A percentile compares a stretch with the other conserved stretches of the same genome.
Conservation (phyloP, 2,888 invertebrate genomes). For the Agelastica alni region DNA sequence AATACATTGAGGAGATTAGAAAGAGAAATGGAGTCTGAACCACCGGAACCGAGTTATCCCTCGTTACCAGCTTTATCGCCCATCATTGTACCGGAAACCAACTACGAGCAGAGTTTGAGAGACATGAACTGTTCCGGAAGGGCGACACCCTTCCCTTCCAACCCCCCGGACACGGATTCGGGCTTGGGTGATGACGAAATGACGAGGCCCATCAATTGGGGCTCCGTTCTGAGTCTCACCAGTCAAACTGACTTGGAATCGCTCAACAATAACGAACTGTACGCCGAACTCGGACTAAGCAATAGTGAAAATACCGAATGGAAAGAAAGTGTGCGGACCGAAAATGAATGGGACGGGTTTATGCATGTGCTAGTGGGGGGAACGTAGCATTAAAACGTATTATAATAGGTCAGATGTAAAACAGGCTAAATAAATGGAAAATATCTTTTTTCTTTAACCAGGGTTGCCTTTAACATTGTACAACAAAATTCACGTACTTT, state of each 20-base stretch:
- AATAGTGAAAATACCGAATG: constrained; percentile 57
- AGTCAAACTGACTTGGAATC: constrained; percentile 86
- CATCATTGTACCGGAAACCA: constrained; percentile 18
- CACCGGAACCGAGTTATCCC: constrained; percentile 56
- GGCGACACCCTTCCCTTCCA: constrained; percentile 70
- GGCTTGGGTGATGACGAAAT: constrained; percentile 74
- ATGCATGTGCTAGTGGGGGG: constrained; percentile 73
- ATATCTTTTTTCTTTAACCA: not conserved
- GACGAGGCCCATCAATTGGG: constrained; percentile 87
- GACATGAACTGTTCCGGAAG: constrained; percentile 63
- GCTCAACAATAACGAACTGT: constrained; percentile 78
- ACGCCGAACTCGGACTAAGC: constrained; percentile 70
- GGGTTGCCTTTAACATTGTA: not conserved
- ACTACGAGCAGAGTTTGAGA: constrained; percentile 56
- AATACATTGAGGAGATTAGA: constrained; percentile 74
- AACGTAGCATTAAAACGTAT: constrained; percentile 60
- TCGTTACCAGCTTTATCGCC: constrained; percentile 56
- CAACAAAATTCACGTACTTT: no score
- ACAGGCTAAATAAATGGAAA: constrained; percentile 5
- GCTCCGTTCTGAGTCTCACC: constrained; percentile 84
- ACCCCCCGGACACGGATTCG: constrained; percentile 68
- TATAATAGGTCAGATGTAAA: constrained; percentile 18
- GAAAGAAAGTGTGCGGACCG: constrained; percentile 60
- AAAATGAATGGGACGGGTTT: constrained; percentile 65
- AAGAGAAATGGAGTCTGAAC: constrained; percentile 77